phyloP scores from a whole-genome alignment of 2,113 vertebrate species.

The Dipodomys spectabilis region DNA sequence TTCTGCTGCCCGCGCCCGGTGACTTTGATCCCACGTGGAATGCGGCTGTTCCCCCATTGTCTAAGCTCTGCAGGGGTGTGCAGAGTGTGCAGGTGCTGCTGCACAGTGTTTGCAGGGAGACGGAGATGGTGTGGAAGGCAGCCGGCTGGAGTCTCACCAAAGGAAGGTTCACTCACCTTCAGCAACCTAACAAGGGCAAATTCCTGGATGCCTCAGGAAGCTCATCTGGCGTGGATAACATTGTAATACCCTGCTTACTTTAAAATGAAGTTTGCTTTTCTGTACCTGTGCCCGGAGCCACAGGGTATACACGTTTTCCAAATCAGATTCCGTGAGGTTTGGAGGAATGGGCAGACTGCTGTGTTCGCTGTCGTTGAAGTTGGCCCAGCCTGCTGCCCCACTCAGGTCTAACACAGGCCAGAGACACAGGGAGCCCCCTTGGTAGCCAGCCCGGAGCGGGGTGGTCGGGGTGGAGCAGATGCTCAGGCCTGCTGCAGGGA shows the following conservation, averaged over 20 bases:
- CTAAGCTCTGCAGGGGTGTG: accelerated
- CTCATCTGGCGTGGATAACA: background rate
- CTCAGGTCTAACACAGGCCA: accelerated
- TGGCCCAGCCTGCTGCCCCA: accelerated
- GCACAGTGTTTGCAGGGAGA: too few relatives aligned
- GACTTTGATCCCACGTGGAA: background rate
- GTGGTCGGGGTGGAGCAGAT: too few relatives aligned
- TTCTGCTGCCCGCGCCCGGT: background rate
- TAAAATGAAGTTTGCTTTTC: background rate
- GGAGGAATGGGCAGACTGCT: background rate
- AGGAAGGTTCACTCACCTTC: background rate
- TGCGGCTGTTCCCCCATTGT: too few relatives aligned
- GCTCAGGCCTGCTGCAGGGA: too few relatives aligned
- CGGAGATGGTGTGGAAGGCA: too few relatives aligned
- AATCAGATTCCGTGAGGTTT: background rate
- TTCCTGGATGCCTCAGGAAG: background rate
- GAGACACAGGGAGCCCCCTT: accelerated
- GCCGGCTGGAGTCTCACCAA: too few relatives aligned
- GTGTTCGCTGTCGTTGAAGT: too few relatives aligned
- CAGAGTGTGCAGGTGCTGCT: background rate
- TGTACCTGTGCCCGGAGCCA: background rate
- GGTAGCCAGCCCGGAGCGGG: too few relatives aligned
- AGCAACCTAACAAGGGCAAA: background rate
- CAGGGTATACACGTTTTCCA: background rate
- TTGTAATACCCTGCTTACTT: background rate